Conservation (phyloP, 2,797 vertebrate species). For the Limnodromus scolopaceus region DNA sequence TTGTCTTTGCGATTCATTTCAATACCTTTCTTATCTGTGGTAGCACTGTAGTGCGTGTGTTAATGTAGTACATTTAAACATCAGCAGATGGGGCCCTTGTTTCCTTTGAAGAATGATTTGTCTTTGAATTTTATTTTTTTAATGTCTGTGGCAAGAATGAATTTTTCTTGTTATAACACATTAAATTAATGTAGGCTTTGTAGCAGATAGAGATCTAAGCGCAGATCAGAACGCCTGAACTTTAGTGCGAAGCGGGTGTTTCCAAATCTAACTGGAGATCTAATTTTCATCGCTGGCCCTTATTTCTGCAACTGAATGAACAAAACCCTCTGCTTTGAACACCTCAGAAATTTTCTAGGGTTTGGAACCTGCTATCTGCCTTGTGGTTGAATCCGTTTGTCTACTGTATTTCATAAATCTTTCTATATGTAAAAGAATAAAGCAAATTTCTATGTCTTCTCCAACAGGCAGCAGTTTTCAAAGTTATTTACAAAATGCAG, state of each 20-base stretch:
- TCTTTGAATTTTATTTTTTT: conserved; percentile 73
- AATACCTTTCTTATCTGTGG: conserved; percentile 7
- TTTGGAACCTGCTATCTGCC: conserved; percentile 11
- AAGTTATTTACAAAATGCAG: conserved; percentile 38
- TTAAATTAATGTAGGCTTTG: conserved; percentile 67
- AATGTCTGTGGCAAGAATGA: conserved; percentile 50
- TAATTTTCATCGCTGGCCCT: conserved; percentile 37
- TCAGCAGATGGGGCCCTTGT: conserved; percentile 87
- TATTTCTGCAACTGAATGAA: conserved; percentile 22
- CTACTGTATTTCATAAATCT: conserved; percentile 37
- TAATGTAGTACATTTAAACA: conserved; percentile 82
- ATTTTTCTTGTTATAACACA: conserved; percentile 65
- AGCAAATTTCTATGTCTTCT: background rate
- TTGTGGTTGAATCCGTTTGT: background rate
- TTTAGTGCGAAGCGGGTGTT: background rate
- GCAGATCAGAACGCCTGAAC: background rate
- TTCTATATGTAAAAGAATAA: conserved; percentile 57
- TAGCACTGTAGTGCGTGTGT: conserved; percentile 12
- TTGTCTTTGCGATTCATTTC: conserved; percentile 32
- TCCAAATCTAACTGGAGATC: conserved; percentile 42
- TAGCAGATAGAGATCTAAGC: conserved; percentile 47
- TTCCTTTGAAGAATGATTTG: conserved; percentile 79
- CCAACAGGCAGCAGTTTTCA: background rate
- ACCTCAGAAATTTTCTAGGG: background rate
- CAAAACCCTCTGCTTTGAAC: conserved; percentile 43